A percentile compares a stretch with the other conserved stretches of the same genome.
Conservation (phyloP, 2,888 invertebrate species). For the Cephalotes varians region DNA sequence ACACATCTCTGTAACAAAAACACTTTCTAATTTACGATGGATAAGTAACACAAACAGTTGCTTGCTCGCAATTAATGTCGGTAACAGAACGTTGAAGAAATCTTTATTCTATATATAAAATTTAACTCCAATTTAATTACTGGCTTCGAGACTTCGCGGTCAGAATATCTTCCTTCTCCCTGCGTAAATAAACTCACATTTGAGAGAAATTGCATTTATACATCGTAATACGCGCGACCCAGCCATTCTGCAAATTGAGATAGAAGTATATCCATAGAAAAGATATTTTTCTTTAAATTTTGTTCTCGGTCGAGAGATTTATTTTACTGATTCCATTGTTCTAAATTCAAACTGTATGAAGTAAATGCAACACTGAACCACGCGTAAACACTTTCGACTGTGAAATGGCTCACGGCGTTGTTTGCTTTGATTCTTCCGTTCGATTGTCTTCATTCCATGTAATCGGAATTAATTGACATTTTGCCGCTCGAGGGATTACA, state of each 20-base stretch:
- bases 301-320: neutral
- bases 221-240: neutral
- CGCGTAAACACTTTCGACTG: neutral
- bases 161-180: neutral
- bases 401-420: neutral
- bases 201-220: neutral
- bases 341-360: neutral
- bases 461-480: constrained; percentile 72
- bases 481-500: constrained; percentile 52
- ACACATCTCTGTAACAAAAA: constrained; percentile 21
- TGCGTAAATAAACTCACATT: neutral
- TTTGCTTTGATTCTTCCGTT: neutral
- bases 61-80: neutral
- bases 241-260: neutral
- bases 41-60: neutral
- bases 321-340: neutral
- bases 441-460: constrained; percentile 29
- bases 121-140: neutral
- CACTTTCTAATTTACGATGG: constrained; percentile 26
- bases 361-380: neutral
- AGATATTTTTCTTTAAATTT: neutral
- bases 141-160: neutral
- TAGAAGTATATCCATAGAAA: neutral
- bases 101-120: neutral
- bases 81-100: neutral